Evolutionary conservation across 2,797 vertebrate species (phyloP), one percentile per base, ranked within the genome.

Genomic region (Anas bernieri): DNA sequence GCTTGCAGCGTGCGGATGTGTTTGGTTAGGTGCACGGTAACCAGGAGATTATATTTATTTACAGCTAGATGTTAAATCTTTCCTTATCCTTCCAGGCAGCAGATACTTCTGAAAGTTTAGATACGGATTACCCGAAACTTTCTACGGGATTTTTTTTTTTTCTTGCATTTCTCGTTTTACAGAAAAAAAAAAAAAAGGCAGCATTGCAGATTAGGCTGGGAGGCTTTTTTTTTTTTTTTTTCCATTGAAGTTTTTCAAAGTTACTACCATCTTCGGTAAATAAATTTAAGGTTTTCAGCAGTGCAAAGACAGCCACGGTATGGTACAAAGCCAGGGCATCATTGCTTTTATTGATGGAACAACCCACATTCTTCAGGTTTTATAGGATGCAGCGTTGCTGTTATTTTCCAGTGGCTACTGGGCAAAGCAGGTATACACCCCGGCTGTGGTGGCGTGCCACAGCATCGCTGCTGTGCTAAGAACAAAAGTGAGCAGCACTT

Each of bases 71-170:
- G n/a, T 73, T 79, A 91, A 85, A 86, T 87, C 50, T 94, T 94
- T 74, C 55, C 35, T 88, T 93, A 50, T 68, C 35, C 69, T 93
- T 92, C 43, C 37, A 68, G 35, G 67, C 75, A 79, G 56, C 56
- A 55, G 64, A 68, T 41, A 63, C 26, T 66, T 72, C 48, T 89
- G 89, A 95, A 95, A 84, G 31, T 82, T 83, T 85, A 88, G 63
- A 76, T 89, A 88, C 43, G 39, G 12, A 58, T 86, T 80, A 23
- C 20, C 12, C 68, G 61, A 68, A 90, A 69, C 45, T 59, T 94
- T 20, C 22, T 68, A 5, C 4, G 1, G 59, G 12, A 0, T 62
- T 86, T 88, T 75, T 93, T 91, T 45, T 45, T 45, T 35, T 35
- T 18, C 43, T 73, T 75, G 43, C 72, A 23, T 48, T 48, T 25